Base-by-base conservation (phyloP, 2,888 invertebrate species). In the Esperia sulphurella region DNA sequence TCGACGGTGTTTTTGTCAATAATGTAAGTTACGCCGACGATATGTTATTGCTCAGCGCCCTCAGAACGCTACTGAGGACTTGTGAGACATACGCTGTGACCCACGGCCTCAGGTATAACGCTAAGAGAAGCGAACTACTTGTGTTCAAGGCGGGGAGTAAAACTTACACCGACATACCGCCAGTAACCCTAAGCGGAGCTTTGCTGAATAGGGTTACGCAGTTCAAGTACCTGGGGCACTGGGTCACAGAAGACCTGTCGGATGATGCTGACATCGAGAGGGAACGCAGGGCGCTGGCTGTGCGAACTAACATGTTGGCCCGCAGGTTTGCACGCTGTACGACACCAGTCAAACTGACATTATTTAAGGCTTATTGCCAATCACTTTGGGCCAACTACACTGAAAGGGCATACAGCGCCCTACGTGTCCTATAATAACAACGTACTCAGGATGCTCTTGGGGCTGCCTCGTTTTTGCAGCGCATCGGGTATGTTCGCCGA, bases 381-480 rank as follows among this genome's bases (percentile, higher is more conserved):
- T 21, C 21, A 21, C 39, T 50, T 44, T 48, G 50, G 48, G 44
- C 12, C 12, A 44, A 21, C 13, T 51, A 47, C 13, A 48, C 46
- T 0, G 33, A 48, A 13, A 41, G 35, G 31, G 7, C 39, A 8
- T 44, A 44, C 29, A 48, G 31, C 12, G 48, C 49, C 7, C 49
- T 54, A 9, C 46, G 48, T 4, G 38, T 48, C 21, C 50, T 48
- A 28, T 50, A n/a, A 48, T 33, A 46, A 46, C 29, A 48, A 50
- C 39, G 43, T 38, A 1, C 43, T 50, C 14, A 50, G 51, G 28
- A 10, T 13, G 46, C n/a, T 31, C 14, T 10, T 43, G 21, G 12
- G 28, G 41, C 41, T 41, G n/a, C 29, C 41, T 1, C 41, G 41
- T 2, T 41, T 28, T 9, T 29, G 29, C 8, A 41, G 41, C 29